These are phyloP conservation scores for Pachydiplax longipennis DNA, from an alignment of 2,888 invertebrate genomes.

Conservation along the genomic window DNA sequence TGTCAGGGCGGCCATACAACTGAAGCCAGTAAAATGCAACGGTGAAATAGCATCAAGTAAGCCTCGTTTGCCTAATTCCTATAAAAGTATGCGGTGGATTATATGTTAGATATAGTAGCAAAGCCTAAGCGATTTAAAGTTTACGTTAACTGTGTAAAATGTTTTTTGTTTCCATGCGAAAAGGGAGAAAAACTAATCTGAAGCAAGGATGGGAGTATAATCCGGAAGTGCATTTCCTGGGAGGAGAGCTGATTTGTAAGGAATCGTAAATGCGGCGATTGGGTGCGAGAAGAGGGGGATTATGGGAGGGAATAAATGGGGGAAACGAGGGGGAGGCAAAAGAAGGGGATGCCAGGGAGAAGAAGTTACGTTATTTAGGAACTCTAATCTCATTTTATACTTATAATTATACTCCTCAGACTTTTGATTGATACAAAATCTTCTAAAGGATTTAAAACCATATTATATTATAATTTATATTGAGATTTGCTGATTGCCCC, in stretches of 20 bases:
- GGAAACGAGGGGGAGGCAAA: neutral
- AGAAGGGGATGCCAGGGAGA: neutral
- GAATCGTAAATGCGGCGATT: neutral
- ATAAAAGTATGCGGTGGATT: no score
- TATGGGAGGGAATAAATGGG: neutral
- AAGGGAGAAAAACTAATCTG: no score
- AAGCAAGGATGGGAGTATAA: neutral
- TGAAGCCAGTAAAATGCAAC: neutral
- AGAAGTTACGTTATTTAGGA: neutral
- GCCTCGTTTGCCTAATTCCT: neutral
- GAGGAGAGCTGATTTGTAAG: neutral
- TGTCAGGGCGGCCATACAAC: neutral
- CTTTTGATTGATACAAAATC: no score
- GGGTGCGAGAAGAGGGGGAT: neutral
- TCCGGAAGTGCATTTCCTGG: neutral
- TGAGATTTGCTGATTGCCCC: no score
- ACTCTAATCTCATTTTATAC: no score
- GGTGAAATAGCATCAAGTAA: neutral
- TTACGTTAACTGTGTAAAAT: no score
- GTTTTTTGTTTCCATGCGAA: no score
- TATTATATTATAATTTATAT: no score
- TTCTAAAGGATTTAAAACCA: no score
- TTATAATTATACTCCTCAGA: no score
- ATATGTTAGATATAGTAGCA: no score
- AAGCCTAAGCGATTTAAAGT: no score